phyloP scores from a whole-genome alignment of 2,113 vertebrate species.

The Podarcis muralis region DNA sequence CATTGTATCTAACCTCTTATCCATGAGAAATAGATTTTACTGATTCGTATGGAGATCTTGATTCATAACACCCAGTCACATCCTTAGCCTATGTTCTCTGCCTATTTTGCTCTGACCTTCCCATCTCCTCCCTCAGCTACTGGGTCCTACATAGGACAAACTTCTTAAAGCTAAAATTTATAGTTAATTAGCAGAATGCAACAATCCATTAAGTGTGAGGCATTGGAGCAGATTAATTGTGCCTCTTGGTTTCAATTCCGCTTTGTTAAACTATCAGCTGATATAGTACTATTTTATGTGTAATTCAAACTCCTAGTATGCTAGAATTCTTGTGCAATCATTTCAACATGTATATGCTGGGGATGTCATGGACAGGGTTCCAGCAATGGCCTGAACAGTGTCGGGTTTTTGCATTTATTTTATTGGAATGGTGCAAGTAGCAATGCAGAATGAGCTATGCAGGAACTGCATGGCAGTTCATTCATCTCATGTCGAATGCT shows the following conservation, averaged over 20 bases:
- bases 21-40: no score
- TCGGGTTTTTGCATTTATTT: background rate
- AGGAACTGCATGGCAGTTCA: background rate
- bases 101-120: no score
- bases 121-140: no score
- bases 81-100: no score
- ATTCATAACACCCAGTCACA: no score
- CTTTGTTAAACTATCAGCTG: background rate
- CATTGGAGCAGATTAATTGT: background rate
- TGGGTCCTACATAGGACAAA: no score
- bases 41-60: no score
- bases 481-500: background rate
- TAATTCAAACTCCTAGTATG: background rate
- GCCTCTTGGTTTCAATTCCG: background rate
- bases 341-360: background rate
- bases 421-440: background rate
- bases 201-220: background rate
- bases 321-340: background rate
- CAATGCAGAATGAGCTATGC: background rate
- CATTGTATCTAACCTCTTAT: no score
- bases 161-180: no score
- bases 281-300: no score
- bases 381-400: background rate
- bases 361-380: background rate
- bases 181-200: background rate